Percentiles rank a stretch among this genome's conserved stretches.
Evolutionary conservation across 2,113 vertebrate genomes (phyloP).

Genomic region (Baryphthengus martii): DNA sequence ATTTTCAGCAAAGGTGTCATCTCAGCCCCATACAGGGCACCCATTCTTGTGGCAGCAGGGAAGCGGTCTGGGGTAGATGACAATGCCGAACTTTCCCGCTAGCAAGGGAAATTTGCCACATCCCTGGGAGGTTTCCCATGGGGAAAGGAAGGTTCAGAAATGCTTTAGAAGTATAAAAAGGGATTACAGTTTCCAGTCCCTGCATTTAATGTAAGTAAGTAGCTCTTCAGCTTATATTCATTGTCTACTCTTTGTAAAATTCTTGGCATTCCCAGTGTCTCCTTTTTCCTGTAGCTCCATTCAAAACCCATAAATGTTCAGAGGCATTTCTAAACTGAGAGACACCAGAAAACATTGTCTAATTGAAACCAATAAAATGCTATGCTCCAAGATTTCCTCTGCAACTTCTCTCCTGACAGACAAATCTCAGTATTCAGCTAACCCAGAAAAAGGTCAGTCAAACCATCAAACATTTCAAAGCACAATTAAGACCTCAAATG

Average conservation of each 20-base stretch:
- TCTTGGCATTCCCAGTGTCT: neutral
- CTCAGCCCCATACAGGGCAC: fast-evolving
- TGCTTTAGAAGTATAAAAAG: neutral
- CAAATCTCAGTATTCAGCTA: slow-evolving; percentile 10
- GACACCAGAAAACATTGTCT: neutral
- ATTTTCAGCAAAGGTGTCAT: neutral
- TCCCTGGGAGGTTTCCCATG: neutral
- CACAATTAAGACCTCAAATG: slow-evolving; percentile 37
- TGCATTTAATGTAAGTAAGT: neutral
- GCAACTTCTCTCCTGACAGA: neutral
- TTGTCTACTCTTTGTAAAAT: neutral
- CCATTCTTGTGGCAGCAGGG: neutral
- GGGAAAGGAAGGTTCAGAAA: neutral
- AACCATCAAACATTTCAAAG: slow-evolving; percentile 41
- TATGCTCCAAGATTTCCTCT: neutral
- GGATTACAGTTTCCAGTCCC: neutral
- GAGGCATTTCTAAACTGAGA: neutral
- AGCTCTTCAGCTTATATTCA: neutral
- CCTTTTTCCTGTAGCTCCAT: neutral
- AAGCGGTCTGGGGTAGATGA: neutral
- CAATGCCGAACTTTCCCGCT: neutral
- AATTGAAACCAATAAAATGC: neutral
- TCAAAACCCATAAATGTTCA: neutral
- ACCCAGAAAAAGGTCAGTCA: slow-evolving; percentile 36
- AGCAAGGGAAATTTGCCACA: neutral